Evolutionary conservation across 2,888 invertebrate species (phyloP).

Genomic region (Nemotelus pantherinus): DNA sequence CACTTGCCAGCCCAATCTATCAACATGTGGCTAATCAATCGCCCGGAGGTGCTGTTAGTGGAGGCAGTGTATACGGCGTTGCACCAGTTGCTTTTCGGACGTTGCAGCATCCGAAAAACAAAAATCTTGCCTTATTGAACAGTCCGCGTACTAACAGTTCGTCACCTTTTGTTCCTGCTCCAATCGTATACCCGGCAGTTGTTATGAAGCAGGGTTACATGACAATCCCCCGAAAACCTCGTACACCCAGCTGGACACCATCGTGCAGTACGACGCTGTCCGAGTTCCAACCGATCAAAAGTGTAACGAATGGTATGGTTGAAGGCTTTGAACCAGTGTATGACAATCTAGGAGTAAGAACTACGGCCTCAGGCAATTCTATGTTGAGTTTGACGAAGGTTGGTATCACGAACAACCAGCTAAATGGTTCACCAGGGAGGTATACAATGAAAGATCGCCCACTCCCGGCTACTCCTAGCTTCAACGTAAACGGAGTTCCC

Average conservation of each 20-base stretch:
- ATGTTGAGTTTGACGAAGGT: slow-evolving; percentile 80
- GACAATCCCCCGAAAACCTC: slow-evolving; percentile 84
- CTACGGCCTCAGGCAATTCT: slow-evolving; percentile 87
- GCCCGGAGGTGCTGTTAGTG: slow-evolving; percentile 54
- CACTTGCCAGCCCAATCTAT: slow-evolving; percentile 72
- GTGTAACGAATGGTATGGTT: slow-evolving; percentile 58
- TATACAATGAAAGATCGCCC: slow-evolving; percentile 73
- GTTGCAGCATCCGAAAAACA: slow-evolving; percentile 75
- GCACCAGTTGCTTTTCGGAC: slow-evolving; percentile 79
- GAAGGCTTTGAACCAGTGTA: slow-evolving; percentile 75
- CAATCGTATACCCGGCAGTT: slow-evolving; percentile 72
- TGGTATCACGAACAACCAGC: slow-evolving; percentile 62
- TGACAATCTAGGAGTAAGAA: slow-evolving; percentile 84
- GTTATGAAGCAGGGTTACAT: slow-evolving; percentile 80
- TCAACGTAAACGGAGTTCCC: slow-evolving; percentile 54
- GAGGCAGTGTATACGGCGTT: slow-evolving; percentile 69
- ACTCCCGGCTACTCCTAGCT: slow-evolving; percentile 71
- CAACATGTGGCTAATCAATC: slow-evolving; percentile 65
- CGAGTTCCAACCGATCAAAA: slow-evolving; percentile 59
- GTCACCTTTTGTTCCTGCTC: slow-evolving; percentile 78
- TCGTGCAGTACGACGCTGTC: slow-evolving; percentile 68
- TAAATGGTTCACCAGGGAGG: slow-evolving; percentile 56
- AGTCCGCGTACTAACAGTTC: slow-evolving; percentile 70
- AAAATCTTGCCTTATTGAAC: slow-evolving; percentile 63
- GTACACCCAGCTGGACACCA: slow-evolving; percentile 84